Conservation (phyloP, 2,113 vertebrate genomes). For the Xyliphius kryptos region DNA sequence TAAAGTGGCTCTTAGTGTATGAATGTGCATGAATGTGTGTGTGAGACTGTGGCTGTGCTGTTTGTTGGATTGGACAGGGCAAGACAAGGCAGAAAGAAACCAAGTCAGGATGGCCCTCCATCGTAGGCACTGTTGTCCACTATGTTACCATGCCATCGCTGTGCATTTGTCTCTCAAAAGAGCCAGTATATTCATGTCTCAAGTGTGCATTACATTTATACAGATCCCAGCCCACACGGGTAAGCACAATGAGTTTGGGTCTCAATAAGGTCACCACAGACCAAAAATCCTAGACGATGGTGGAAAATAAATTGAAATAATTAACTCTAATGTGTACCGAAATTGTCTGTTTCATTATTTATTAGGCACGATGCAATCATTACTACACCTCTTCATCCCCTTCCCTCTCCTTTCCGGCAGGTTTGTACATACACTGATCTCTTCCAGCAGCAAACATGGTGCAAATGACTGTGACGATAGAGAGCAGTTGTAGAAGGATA, state of each 20-base stretch:
- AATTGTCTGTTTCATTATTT: conserved; percentile 4
- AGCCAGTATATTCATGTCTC: neutral
- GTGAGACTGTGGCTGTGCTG: too few relatives aligned
- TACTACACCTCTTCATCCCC: neutral
- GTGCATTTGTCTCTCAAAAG: neutral
- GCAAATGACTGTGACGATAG: neutral
- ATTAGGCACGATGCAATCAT: neutral
- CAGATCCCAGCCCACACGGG: neutral
- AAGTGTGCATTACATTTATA: neutral
- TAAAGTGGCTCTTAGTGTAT: too few relatives aligned
- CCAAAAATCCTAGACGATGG: too few relatives aligned
- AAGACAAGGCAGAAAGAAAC: too few relatives aligned
- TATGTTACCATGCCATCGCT: neutral
- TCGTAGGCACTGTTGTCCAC: too few relatives aligned
- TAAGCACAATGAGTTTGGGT: neutral
- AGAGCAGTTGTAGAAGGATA: neutral
- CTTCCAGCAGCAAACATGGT: neutral
- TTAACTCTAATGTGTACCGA: neutral
- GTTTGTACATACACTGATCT: neutral
- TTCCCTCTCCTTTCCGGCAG: neutral
- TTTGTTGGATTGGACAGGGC: too few relatives aligned
- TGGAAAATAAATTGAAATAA: neutral
- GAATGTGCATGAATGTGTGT: too few relatives aligned
- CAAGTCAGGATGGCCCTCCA: too few relatives aligned
- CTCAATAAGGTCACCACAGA: neutral